Conservation (phyloP, 1,140 invertebrate genomes). For the Globodera rostochiensis region DNA sequence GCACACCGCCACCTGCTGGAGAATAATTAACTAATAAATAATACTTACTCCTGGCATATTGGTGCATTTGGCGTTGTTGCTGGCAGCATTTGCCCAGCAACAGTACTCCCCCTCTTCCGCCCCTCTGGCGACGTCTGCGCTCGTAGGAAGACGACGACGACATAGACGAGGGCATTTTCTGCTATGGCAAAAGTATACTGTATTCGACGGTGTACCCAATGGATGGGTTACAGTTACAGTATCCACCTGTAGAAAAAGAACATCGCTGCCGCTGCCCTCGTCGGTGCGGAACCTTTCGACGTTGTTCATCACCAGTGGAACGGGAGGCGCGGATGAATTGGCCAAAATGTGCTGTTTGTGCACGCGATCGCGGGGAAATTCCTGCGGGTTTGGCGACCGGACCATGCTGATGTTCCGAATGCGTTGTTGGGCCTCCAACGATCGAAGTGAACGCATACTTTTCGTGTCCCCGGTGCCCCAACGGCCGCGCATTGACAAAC, state of each 20-base stretch:
- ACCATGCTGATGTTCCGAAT: constrained; percentile 3
- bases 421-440: constrained; percentile 17
- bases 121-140: background rate
- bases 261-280: background rate
- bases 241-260: background rate
- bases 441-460: constrained; percentile 48
- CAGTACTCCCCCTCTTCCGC: background rate
- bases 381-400: background rate
- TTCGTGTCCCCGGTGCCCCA: constrained; percentile 55
- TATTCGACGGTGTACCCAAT: too few relatives aligned
- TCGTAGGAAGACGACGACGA: constrained; percentile 6
- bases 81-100: constrained; percentile 12
- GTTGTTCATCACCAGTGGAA: constrained; percentile 9
- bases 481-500: constrained; percentile 26
- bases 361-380: constrained; percentile 29
- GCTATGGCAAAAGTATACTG: background rate
- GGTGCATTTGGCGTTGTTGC: background rate
- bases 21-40: background rate
- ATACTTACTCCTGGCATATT: background rate
- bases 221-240: too few relatives aligned
- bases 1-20: background rate
- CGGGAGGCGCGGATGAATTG: background rate
- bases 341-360: constrained; percentile 30
- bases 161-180: constrained; percentile 19
- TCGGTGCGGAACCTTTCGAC: constrained; percentile 8